These are phyloP conservation scores for Thaumatotibia leucotreta DNA, from an alignment of 1,140 invertebrate species.

Conservation along the genomic window DNA sequence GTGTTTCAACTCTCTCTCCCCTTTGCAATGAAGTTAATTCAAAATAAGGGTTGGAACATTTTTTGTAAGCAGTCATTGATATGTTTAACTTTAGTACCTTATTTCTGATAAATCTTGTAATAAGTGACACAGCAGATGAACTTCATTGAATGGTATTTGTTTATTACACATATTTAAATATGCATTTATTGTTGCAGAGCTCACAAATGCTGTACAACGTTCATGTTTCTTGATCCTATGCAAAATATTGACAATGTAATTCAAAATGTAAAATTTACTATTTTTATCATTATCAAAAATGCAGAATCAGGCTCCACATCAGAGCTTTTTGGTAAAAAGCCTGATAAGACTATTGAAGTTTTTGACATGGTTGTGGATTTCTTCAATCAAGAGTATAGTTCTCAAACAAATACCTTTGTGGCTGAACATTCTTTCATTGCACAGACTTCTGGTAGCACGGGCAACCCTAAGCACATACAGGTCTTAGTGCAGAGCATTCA, in stretches of 20 bases:
- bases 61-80: too few relatives aligned
- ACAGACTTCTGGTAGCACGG: conserved; percentile 82
- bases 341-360: conserved; percentile 47
- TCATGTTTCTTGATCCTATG: conserved; percentile 65
- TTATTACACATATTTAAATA: conserved; percentile 3
- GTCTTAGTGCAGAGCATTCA: conserved; percentile 80
- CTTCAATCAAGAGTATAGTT: conserved; percentile 35
- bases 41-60: too few relatives aligned
- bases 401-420: conserved; percentile 25
- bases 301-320: conserved; percentile 17
- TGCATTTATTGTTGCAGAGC: conserved; percentile 48
- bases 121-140: too few relatives aligned
- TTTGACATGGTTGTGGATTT: conserved; percentile 53
- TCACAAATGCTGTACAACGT: conserved; percentile 63
- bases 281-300: conserved; percentile 45
- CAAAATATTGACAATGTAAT: conserved; percentile 41
- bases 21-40: too few relatives aligned
- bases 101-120: too few relatives aligned
- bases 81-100: too few relatives aligned
- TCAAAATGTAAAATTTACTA: conserved; percentile 41
- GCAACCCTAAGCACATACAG: conserved; percentile 79
- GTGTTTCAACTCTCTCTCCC: too few relatives aligned
- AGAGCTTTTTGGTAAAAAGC: conserved; percentile 43
- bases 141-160: too few relatives aligned
- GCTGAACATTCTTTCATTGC: conserved; percentile 72